These are phyloP conservation scores for Pararge aegeria DNA, from an alignment of 1,140 invertebrate species.

Conservation along the genomic window DNA sequence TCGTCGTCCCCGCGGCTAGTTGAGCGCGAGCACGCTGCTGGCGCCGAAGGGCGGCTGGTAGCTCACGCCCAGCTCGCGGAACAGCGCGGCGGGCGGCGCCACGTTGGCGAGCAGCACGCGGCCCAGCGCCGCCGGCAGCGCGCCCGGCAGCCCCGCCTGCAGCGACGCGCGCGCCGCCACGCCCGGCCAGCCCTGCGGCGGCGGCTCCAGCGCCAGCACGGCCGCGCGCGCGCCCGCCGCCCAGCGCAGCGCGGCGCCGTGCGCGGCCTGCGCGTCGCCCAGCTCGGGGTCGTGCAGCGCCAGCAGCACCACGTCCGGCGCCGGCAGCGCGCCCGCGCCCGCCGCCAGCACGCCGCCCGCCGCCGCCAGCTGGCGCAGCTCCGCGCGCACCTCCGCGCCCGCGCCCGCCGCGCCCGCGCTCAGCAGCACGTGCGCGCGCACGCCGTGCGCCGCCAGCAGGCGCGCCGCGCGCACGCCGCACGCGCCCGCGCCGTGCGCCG, in stretches of 20 bases:
- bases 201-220: slow-evolving; percentile 46
- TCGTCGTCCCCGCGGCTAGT: slow-evolving; percentile 70
- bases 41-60: slow-evolving; percentile 94
- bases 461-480: slow-evolving; percentile 88
- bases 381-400: slow-evolving; percentile 8
- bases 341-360: slow-evolving; percentile 32
- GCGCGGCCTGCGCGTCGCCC: slow-evolving; percentile 59
- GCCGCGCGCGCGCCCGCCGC: slow-evolving; percentile 17
- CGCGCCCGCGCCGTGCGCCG: slow-evolving; percentile 82
- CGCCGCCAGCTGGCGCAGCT: slow-evolving; percentile 27
- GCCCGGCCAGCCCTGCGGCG: slow-evolving; percentile 80
- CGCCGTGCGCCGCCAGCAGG: slow-evolving; percentile 90
- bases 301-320: slow-evolving; percentile 25
- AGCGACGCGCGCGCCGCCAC: slow-evolving; percentile 86
- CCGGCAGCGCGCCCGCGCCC: slow-evolving; percentile 81
- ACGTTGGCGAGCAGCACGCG: slow-evolving; percentile 94
- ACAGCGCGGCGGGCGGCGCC: slow-evolving; percentile 89
- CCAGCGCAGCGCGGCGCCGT: slow-evolving; percentile 17
- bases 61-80: slow-evolving; percentile 86
- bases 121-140: slow-evolving; percentile 85
- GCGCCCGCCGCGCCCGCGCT: slow-evolving; percentile 10
- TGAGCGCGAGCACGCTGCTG: slow-evolving; percentile 92
- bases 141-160: slow-evolving; percentile 86
- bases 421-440: slow-evolving; percentile 61
- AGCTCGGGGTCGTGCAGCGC: slow-evolving; percentile 84